phyloP scores from a whole-genome alignment of 2,113 vertebrate genomes.

The Pyxicephalus adspersus region DNA sequence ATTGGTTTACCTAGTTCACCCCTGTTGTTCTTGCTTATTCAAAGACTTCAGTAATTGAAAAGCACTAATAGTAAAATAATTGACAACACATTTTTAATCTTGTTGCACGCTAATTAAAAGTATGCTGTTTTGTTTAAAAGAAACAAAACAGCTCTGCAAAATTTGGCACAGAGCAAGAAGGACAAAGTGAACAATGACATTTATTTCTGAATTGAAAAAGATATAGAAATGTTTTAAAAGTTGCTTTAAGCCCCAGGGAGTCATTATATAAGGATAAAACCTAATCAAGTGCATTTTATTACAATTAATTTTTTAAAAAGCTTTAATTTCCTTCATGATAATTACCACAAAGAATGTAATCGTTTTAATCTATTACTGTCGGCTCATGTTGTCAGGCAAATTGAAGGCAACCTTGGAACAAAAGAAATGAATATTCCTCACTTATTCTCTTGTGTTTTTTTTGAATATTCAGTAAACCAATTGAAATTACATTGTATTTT shows the following conservation, averaged over 20 bases:
- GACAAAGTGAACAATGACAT: constrained; percentile 1
- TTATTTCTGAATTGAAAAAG: neutral
- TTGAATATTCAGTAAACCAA: too few species aligned
- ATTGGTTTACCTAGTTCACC: too few species aligned
- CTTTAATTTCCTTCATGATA: constrained; percentile 45
- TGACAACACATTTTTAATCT: neutral
- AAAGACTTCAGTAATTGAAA: neutral
- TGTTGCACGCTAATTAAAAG: constrained; percentile 5
- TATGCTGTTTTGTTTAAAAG: constrained; percentile 4
- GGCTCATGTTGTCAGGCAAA: constrained; percentile 29
- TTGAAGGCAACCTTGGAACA: constrained; percentile 17
- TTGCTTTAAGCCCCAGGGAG: constrained; percentile 29
- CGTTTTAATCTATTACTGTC: constrained; percentile 50
- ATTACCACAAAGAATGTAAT: constrained; percentile 48
- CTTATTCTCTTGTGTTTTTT: constrained; percentile 10
- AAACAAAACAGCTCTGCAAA: constrained; percentile 1
- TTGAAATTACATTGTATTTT: too few species aligned
- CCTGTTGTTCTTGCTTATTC: too few species aligned
- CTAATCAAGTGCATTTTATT: constrained; percentile 49
- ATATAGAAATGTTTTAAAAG: constrained; percentile 25
- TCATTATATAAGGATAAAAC: constrained; percentile 47
- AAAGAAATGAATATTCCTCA: constrained; percentile 1
- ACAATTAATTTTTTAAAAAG: constrained; percentile 48
- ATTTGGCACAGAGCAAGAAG: neutral
- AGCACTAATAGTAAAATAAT: constrained; percentile 1